These are phyloP conservation scores for Apogon hyalosoma DNA, from an alignment of 2,797 vertebrate species.

Conservation along the genomic window DNA sequence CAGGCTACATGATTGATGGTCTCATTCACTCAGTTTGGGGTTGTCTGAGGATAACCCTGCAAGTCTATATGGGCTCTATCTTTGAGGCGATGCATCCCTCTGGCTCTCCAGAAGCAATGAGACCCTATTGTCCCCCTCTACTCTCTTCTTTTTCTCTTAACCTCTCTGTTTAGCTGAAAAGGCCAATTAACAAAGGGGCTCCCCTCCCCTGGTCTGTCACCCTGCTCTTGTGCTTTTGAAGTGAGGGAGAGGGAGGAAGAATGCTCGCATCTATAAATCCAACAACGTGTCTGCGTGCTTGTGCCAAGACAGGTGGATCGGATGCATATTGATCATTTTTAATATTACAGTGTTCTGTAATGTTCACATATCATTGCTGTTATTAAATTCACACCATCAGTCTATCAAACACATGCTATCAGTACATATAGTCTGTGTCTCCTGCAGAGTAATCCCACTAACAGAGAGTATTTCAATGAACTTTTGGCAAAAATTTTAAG, in stretches of 20 bases:
- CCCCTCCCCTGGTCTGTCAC: slow-evolving; percentile 81
- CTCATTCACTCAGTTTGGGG: slow-evolving; percentile 56
- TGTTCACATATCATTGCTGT: too few species aligned
- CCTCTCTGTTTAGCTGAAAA: slow-evolving; percentile 90
- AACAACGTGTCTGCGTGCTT: slow-evolving; percentile 30
- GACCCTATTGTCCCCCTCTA: slow-evolving; percentile 84
- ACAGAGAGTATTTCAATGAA: too few species aligned
- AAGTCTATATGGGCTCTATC: slow-evolving; percentile 61
- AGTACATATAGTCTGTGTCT: too few species aligned
- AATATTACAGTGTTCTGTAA: slow-evolving; percentile 7
- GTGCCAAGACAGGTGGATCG: slow-evolving; percentile 58
- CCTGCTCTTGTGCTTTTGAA: slow-evolving; percentile 88
- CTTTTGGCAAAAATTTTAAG: too few species aligned
- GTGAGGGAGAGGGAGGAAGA: slow-evolving; percentile 76
- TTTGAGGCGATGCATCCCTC: slow-evolving; percentile 60
- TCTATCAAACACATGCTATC: too few species aligned
- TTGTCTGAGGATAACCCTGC: slow-evolving; percentile 63
- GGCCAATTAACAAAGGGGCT: slow-evolving; percentile 91
- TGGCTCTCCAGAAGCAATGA: slow-evolving; percentile 80
- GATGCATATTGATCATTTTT: slow-evolving; percentile 29
- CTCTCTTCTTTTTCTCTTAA: slow-evolving; percentile 83
- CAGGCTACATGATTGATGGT: slow-evolving; percentile 67
- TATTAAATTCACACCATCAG: too few species aligned
- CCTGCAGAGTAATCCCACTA: too few species aligned
- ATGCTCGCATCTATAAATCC: slow-evolving; percentile 61